A percentile compares a stretch with the other conserved stretches of the same genome.
Evolutionary conservation across 2,797 vertebrate genomes (phyloP).

Genomic region (Lindbergichthys nudifrons): DNA sequence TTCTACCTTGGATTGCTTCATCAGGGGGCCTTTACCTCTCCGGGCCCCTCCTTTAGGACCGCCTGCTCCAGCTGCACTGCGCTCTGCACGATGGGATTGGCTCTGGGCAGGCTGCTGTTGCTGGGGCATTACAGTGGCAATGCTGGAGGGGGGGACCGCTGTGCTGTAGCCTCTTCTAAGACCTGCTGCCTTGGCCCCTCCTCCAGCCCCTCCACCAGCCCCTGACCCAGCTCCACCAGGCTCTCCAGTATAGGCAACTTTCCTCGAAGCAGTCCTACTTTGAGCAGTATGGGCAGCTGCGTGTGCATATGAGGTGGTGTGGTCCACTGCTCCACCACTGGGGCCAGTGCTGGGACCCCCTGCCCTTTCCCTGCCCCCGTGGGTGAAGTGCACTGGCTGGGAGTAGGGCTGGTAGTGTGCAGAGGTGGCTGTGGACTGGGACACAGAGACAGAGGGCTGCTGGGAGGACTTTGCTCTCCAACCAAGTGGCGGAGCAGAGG

Average conservation of each 20-base stretch:
- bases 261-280: conserved; percentile 85
- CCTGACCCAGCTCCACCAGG: conserved; percentile 66
- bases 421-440: conserved; percentile 82
- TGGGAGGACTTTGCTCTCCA: conserved; percentile 83
- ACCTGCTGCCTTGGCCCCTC: conserved; percentile 78
- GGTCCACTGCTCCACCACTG: conserved; percentile 66
- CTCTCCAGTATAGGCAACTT: conserved; percentile 83
- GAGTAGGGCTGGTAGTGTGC: conserved; percentile 85
- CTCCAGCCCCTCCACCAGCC: conserved; percentile 63
- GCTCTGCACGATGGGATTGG: conserved; percentile 80
- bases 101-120: conserved; percentile 83
- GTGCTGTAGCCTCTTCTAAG: conserved; percentile 85
- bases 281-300: conserved; percentile 78
- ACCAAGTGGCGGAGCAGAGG: conserved; percentile 86
- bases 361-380: conserved; percentile 80
- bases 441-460: conserved; percentile 83
- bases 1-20: conserved; percentile 95
- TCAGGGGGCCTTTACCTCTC: conserved; percentile 90
- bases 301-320: conserved; percentile 79
- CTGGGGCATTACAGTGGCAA: conserved; percentile 83
- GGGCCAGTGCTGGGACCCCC: conserved; percentile 68
- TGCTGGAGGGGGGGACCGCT: conserved; percentile 81
- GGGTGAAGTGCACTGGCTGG: conserved; percentile 81
- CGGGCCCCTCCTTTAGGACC: conserved; percentile 83
- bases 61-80: conserved; percentile 70